Percentiles rank a stretch among this genome's conserved stretches.
Evolutionary conservation across 2,888 invertebrate genomes (phyloP).

Genomic region (Drosophila mercatorum): DNA sequence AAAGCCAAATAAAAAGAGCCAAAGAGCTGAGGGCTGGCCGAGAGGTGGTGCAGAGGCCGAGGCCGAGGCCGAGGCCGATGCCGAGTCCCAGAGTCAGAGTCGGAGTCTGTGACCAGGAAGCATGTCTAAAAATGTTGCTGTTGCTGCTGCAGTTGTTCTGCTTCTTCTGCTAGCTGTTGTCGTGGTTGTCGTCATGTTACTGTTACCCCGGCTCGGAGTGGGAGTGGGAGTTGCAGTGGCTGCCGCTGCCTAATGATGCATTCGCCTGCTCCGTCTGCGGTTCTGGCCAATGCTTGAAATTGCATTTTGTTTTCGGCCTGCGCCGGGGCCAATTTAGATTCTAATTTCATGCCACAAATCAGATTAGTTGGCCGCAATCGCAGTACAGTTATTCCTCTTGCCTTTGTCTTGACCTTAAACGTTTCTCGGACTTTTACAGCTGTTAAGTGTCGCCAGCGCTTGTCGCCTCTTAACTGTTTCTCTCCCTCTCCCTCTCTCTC

Average conservation of each 20-base stretch:
- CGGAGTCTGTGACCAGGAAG: conserved; percentile 63
- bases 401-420: conserved; percentile 49
- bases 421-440: conserved; percentile 28
- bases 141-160: conserved; percentile 15
- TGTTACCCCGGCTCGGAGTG: conserved; percentile 18
- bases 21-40: neutral
- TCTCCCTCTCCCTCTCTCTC: conserved; percentile 54
- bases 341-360: conserved; percentile 76
- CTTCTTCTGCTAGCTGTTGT: conserved; percentile 45
- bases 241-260: conserved; percentile 71
- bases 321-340: conserved; percentile 68
- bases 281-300: conserved; percentile 33
- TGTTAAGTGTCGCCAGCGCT: conserved; percentile 75
- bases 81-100: conserved; percentile 1
- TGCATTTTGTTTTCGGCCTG: conserved; percentile 49
- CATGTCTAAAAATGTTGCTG: conserved; percentile 69
- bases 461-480: conserved; percentile 57
- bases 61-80: neutral
- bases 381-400: conserved; percentile 57
- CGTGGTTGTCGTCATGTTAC: conserved; percentile 68
- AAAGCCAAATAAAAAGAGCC: conserved; percentile 67
- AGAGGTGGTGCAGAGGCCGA: neutral
- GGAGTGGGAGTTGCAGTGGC: conserved; percentile 48
- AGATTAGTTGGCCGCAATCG: conserved; percentile 63
- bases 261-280: conserved; percentile 33